Percentiles rank a stretch among this genome's conserved stretches.
Evolutionary conservation across 2,113 vertebrate species (phyloP).

Genomic region (Nestor notabilis): DNA sequence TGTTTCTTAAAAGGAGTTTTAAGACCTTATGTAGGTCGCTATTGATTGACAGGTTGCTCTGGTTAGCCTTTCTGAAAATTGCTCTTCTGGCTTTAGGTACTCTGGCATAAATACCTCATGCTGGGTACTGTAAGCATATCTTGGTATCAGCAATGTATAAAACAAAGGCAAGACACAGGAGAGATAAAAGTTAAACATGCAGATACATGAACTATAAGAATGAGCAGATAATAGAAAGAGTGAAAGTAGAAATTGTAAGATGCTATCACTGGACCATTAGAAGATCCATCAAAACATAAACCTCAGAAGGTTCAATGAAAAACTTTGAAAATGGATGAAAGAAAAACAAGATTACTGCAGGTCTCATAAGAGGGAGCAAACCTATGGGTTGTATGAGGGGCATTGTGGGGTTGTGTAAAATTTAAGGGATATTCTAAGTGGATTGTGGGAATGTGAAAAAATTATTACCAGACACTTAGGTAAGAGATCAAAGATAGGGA

Average conservation of each 20-base stretch:
- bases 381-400: too few species aligned
- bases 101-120: background rate
- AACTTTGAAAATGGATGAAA: background rate
- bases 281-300: background rate
- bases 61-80: background rate
- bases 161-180: background rate
- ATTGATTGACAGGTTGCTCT: background rate
- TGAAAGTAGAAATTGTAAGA: background rate
- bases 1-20: background rate
- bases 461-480: background rate
- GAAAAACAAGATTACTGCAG: background rate
- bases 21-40: background rate
- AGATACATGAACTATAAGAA: background rate
- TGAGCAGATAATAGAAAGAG: background rate
- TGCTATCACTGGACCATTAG: background rate
- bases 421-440: background rate
- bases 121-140: background rate
- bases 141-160: background rate
- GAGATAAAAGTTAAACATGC: background rate
- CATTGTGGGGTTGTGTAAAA: background rate
- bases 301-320: background rate
- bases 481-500: background rate
- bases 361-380: background rate
- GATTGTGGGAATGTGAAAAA: background rate
- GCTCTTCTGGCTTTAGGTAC: background rate